Conservation (phyloP, 2,888 invertebrate genomes). For the Caenorhabditis parvicauda region DNA sequence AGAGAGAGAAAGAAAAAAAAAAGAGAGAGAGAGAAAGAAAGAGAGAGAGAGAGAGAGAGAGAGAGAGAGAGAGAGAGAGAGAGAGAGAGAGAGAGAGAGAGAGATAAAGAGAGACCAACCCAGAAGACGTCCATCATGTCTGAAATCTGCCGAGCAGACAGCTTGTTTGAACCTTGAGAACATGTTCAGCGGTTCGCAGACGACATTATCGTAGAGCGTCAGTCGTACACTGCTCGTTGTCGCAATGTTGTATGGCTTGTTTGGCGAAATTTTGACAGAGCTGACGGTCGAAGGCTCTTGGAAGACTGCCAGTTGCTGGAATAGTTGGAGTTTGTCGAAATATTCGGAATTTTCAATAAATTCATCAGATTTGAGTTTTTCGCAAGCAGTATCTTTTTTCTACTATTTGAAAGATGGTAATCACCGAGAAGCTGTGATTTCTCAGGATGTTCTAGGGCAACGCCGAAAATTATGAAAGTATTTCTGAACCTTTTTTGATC, state of each 20-base stretch:
- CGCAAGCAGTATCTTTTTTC: too few relatives aligned
- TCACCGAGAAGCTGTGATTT: too few relatives aligned
- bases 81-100: not conserved
- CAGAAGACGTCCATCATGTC: constrained; percentile 61
- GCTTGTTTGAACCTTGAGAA: constrained; percentile 63
- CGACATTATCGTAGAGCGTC: constrained; percentile 46
- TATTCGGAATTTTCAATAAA: not conserved
- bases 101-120: too few relatives aligned
- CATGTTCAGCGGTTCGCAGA: constrained; percentile 50
- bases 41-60: too few relatives aligned
- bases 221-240: constrained; percentile 77
- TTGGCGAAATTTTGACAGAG: constrained; percentile 83
- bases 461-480: too few relatives aligned
- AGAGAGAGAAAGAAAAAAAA: too few relatives aligned
- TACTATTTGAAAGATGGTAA: too few relatives aligned
- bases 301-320: constrained; percentile 52
- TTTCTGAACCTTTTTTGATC: too few relatives aligned
- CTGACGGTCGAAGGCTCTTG: constrained; percentile 91
- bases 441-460: too few relatives aligned
- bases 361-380: too few relatives aligned
- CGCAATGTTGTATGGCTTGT: constrained; percentile 85
- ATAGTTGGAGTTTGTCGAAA: not conserved
- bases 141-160: constrained; percentile 64
- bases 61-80: constrained; percentile 1
- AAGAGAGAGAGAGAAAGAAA: too few relatives aligned